Conservation (phyloP, 2,113 vertebrate species). For the Cathartes aura region DNA sequence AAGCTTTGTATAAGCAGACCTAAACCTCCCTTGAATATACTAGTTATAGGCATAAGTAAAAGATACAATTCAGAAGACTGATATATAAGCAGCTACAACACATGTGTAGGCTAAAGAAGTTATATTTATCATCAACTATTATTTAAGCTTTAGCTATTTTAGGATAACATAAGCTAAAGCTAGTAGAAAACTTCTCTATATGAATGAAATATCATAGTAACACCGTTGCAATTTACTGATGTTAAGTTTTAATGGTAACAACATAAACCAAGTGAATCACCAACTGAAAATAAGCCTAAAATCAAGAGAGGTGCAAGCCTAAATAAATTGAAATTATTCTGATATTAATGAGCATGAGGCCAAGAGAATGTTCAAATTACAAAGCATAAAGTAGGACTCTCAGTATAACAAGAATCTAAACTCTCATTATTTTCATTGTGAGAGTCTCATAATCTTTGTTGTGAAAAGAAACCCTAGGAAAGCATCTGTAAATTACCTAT, state of each 20-base stretch:
- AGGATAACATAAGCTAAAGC: background rate
- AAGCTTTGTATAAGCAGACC: background rate
- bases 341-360: background rate
- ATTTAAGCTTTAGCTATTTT: background rate
- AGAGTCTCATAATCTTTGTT: background rate
- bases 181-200: background rate
- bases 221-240: background rate
- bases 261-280: background rate
- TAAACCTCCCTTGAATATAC: background rate
- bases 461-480: background rate
- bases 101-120: background rate
- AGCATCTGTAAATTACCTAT: background rate
- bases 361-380: background rate
- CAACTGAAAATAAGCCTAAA: background rate
- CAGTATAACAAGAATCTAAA: background rate
- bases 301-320: background rate
- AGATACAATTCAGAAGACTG: background rate
- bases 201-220: background rate
- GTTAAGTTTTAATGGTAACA: background rate
- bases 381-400: background rate
- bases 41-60: background rate
- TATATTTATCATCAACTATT: background rate
- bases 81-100: background rate
- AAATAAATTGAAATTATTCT: background rate
- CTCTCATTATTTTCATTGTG: background rate